phyloP scores from a whole-genome alignment of 1,140 invertebrate species.

The Andricus grossulariae region DNA sequence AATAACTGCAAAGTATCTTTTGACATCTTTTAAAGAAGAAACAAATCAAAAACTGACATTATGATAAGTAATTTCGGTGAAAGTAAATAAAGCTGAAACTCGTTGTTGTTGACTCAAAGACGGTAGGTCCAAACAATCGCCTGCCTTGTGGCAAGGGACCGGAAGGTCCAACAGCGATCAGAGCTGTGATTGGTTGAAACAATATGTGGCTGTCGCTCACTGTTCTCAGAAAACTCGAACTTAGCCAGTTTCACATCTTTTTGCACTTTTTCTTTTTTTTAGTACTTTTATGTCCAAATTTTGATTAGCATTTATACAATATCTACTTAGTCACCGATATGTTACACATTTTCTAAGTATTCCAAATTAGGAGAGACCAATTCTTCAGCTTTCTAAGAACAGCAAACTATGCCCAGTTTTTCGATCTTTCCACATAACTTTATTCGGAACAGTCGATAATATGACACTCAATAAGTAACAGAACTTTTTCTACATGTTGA shows the following conservation, averaged over 20 bases:
- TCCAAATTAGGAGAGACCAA: slow-evolving; percentile 21
- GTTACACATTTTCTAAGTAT: not conserved
- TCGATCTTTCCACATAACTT: slow-evolving; percentile 72
- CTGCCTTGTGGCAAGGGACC: slow-evolving; percentile 75
- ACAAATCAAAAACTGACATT: no score
- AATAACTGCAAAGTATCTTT: no score
- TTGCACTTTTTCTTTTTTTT: not conserved
- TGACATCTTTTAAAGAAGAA: no score
- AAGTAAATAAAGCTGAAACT: slow-evolving; percentile 32
- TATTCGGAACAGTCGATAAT: slow-evolving; percentile 73
- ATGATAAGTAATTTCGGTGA: no score
- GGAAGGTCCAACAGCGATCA: slow-evolving; percentile 75
- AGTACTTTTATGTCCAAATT: not conserved
- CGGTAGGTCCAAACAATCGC: slow-evolving; percentile 78
- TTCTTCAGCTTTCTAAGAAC: slow-evolving; percentile 58
- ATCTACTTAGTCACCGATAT: no score
- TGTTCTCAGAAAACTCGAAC: slow-evolving; percentile 46
- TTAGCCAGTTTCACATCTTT: not conserved
- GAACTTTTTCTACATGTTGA: slow-evolving; percentile 74
- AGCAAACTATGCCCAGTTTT: slow-evolving; percentile 65
- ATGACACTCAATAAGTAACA: slow-evolving; percentile 75
- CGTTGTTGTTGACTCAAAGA: slow-evolving; percentile 61
- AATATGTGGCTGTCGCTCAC: slow-evolving; percentile 72
- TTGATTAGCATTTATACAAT: no score
- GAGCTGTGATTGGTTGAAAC: slow-evolving; percentile 77